phyloP scores from a whole-genome alignment of 2,888 invertebrate genomes.

The Amorpha juglandis region DNA sequence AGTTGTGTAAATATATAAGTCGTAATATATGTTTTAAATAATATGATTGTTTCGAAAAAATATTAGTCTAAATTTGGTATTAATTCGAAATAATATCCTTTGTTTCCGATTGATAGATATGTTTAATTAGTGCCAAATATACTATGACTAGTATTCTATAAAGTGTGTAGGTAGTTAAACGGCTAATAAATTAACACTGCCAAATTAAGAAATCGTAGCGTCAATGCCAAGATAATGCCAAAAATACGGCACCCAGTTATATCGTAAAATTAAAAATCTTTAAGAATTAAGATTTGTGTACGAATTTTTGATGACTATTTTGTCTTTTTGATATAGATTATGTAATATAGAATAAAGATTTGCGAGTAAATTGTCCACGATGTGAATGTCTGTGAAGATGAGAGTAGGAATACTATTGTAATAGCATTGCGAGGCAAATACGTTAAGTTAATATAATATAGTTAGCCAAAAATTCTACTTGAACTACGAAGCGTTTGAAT shows the following conservation, averaged over 20 bases:
- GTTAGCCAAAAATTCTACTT: slow-evolving; percentile 56
- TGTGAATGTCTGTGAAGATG: slow-evolving; percentile 33
- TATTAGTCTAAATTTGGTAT: neutral
- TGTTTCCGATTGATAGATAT: slow-evolving; percentile 21
- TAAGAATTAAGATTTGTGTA: slow-evolving; percentile 69
- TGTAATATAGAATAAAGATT: slow-evolving; percentile 46
- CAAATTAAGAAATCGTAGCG: slow-evolving; percentile 72
- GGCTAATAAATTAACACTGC: slow-evolving; percentile 77
- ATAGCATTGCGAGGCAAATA: slow-evolving; percentile 42
- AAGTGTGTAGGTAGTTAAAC: slow-evolving; percentile 32
- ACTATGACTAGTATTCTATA: slow-evolving; percentile 14
- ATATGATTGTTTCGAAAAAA: slow-evolving; percentile 27
- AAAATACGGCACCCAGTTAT: slow-evolving; percentile 54
- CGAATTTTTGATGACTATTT: slow-evolving; percentile 79
- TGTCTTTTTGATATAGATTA: slow-evolving; percentile 63
- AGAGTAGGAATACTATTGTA: slow-evolving; percentile 42
- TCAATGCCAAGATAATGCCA: slow-evolving; percentile 58
- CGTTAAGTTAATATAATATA: slow-evolving; percentile 52
- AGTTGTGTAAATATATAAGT: slow-evolving; percentile 67
- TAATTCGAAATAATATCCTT: slow-evolving; percentile 9
- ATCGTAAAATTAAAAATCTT: slow-evolving; percentile 57
- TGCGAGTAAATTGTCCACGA: slow-evolving; percentile 65
- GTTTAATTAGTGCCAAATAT: slow-evolving; percentile 21
- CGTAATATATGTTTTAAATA: slow-evolving; percentile 57
- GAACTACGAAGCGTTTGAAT: slow-evolving; percentile 56